Conservation (phyloP, 2,113 vertebrate species). For the Heptranchias perlo region DNA sequence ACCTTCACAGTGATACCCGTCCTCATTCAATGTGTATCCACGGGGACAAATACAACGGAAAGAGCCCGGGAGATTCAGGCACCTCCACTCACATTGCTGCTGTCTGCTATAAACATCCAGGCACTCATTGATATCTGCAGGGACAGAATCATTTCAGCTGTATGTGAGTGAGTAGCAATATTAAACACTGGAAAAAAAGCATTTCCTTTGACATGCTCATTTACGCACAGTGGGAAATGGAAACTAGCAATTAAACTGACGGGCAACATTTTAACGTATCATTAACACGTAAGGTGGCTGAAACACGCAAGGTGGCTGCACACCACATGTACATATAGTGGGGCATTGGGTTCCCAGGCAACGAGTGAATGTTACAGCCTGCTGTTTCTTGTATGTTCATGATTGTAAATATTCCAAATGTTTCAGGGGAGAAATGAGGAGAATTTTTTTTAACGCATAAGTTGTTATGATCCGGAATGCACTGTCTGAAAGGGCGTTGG, state of each 20-base stretch:
- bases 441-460: no score
- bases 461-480: no score
- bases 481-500: no score
- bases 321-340: not conserved
- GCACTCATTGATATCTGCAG: constrained; percentile 57
- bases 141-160: not conserved
- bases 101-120: constrained; percentile 33
- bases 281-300: not conserved
- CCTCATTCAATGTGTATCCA: constrained; percentile 47
- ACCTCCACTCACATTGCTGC: constrained; percentile 51
- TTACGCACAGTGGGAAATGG: not conserved
- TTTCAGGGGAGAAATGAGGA: not conserved
- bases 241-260: not conserved
- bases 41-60: constrained; percentile 53
- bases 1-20: constrained; percentile 50
- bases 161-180: not conserved
- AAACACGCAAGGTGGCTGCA: not conserved
- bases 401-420: not conserved
- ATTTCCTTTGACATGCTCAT: not conserved
- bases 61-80: constrained; percentile 54
- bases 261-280: not conserved
- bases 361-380: not conserved
- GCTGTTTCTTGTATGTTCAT: not conserved
- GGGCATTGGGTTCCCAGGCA: not conserved
- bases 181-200: no score